Evolutionary conservation across 2,888 invertebrate genomes (phyloP).

Genomic region (Metallyticus violacea): DNA sequence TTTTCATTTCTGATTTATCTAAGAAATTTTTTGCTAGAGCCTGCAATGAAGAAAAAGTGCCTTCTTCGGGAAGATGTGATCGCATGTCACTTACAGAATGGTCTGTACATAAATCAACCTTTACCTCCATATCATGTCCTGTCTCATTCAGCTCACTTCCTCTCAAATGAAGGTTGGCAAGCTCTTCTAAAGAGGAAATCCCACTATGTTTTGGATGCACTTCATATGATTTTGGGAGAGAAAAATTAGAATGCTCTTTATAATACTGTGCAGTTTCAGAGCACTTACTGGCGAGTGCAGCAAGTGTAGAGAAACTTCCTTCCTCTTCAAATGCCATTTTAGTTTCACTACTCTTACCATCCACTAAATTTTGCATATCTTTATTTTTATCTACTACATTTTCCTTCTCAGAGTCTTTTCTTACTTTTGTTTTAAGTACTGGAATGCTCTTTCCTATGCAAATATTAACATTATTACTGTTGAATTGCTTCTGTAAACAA

Average conservation of each 20-base stretch:
- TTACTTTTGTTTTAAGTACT: slow-evolving; percentile 30
- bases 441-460: slow-evolving; percentile 25
- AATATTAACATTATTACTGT: background rate
- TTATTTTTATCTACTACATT: background rate
- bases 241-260: background rate
- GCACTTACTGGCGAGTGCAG: slow-evolving; percentile 5
- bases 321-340: slow-evolving; percentile 1
- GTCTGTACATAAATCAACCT: background rate
- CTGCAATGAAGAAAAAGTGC: background rate
- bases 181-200: slow-evolving; percentile 33
- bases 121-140: background rate
- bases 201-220: background rate
- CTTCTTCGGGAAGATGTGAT: background rate
- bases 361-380: background rate
- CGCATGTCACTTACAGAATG: no score
- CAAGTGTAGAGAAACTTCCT: slow-evolving; percentile 15
- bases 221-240: background rate
- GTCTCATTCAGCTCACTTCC: background rate
- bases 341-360: background rate
- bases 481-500: background rate
- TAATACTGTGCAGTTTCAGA: background rate
- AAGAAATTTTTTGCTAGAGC: background rate
- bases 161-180: slow-evolving; percentile 35
- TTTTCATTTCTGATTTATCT: background rate
- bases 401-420: slow-evolving; percentile 28